Evolutionary conservation across 2,888 invertebrate species (phyloP).

Genomic region (Uloborus plumipes): DNA sequence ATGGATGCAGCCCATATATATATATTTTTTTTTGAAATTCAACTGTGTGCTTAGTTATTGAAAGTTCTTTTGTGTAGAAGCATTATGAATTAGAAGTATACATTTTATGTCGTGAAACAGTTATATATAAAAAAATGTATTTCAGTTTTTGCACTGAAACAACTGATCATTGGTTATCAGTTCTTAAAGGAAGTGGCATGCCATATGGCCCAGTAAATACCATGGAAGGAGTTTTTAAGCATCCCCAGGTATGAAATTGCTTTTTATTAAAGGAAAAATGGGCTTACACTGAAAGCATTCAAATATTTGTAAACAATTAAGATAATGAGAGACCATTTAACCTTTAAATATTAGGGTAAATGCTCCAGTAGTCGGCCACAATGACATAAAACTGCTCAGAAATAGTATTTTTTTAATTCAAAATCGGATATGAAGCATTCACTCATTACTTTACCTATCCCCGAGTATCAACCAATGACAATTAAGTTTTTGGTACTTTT

Average conservation of each 20-base stretch:
- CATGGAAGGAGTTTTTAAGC: conserved; percentile 86
- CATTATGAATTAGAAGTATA: no score
- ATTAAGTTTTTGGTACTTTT: no score
- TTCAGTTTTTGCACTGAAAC: conserved; percentile 76
- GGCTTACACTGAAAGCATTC: neutral
- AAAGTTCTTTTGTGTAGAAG: no score
- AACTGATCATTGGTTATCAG: conserved; percentile 81
- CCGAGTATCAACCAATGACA: no score
- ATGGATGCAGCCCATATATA: no score
- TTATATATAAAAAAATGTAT: neutral
- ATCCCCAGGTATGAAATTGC: conserved; percentile 81
- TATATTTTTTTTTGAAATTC: no score
- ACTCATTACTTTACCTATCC: no score
- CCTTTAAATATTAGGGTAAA: neutral
- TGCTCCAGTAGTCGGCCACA: no score
- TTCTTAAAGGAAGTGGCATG: conserved; percentile 82
- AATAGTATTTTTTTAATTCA: no score
- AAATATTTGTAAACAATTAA: neutral
- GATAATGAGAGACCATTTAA: neutral
- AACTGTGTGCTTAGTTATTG: no score
- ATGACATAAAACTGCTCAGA: no score
- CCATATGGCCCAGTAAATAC: conserved; percentile 93
- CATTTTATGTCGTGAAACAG: neutral
- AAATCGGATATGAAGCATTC: no score
- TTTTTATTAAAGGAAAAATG: neutral